Percentiles rank a stretch among this genome's conserved stretches.
Evolutionary conservation across 2,797 vertebrate genomes (phyloP).

Genomic region (Potorous gilbertii): DNA sequence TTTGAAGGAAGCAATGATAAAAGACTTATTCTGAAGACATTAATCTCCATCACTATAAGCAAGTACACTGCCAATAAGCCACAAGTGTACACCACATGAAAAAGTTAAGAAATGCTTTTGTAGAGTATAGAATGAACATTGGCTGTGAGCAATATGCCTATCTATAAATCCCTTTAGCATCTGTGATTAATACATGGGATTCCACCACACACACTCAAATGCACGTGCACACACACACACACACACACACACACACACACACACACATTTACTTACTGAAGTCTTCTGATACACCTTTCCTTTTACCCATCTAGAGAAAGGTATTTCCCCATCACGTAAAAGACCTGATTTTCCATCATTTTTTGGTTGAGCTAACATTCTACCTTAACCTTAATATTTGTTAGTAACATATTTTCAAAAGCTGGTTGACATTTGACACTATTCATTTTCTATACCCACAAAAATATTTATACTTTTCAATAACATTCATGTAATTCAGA

Average conservation of each 20-base stretch:
- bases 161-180: conserved; percentile 14
- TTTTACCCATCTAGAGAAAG: conserved; percentile 54
- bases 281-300: conserved; percentile 24
- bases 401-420: conserved; percentile 58
- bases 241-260: conserved; percentile 32
- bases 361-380: conserved; percentile 55
- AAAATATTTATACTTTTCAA: conserved; percentile 52
- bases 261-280: conserved; percentile 31
- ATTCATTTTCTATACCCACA: conserved; percentile 39
- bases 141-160: conserved; percentile 35
- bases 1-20: conserved; percentile 15
- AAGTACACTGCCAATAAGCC: conserved; percentile 9
- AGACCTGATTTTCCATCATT: conserved; percentile 40
- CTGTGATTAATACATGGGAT: background rate
- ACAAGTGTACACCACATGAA: background rate
- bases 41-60: background rate
- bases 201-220: background rate
- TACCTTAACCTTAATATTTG: conserved; percentile 59
- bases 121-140: conserved; percentile 22
- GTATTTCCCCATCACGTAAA: conserved; percentile 45
- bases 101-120: conserved; percentile 9
- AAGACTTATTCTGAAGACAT: background rate
- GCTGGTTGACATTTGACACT: conserved; percentile 4
- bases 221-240: conserved; percentile 6
- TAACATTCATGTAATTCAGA: conserved; percentile 53